Base-by-base conservation (phyloP, 1,140 invertebrate species). In the Drosophila quadrilineata region DNA sequence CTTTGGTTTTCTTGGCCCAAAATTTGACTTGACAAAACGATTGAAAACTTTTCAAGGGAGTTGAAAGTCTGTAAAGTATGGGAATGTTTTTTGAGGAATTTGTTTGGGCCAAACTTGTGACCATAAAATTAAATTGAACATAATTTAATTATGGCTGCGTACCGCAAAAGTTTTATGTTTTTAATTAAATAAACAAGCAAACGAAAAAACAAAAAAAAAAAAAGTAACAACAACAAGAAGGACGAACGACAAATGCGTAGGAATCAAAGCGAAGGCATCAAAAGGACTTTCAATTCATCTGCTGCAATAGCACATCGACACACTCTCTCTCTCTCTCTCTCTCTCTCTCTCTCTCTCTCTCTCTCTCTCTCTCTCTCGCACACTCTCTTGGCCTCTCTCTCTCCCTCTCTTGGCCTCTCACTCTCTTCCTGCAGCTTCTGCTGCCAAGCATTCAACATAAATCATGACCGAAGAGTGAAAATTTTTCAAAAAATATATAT, bases 401-500 rank as follows among this genome's bases (percentile, higher is more conserved):
- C 16, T 16, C 21, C 21, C 16, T 14, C 4, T 24, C 4, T 12
- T 33, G 41, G 19, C 48, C 16, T 38, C 24, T 45, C 6, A n/a
- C 9, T 33, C 17, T 17, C 14, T 12, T 16, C 22, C 19, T 52
- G 10, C 58, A 26, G 38, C 53, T 24, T 56, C 49, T 52, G 36
- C 52, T 49, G 49, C 49, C 67, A 68, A 62, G 68, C 63, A 64
- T 52, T 67, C 29, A 70, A 75, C 73, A 74, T 82, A 82, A 82
- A 82, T 82, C 77, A 82, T 76, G 65, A 66, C 49, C 62, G 58
- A 16, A 38, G 71, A 66, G 73, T 52, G 71, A 75, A 73, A 84
- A 76, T 77, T 84, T n/a, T 68, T 82, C 60, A 35, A 84, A 82
- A 82, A 77, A 63, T 72, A 76, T 76, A 8, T 54, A 43, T 57